Evolutionary conservation across 2,888 invertebrate species (phyloP).

Genomic region (Sisyra nigra): DNA sequence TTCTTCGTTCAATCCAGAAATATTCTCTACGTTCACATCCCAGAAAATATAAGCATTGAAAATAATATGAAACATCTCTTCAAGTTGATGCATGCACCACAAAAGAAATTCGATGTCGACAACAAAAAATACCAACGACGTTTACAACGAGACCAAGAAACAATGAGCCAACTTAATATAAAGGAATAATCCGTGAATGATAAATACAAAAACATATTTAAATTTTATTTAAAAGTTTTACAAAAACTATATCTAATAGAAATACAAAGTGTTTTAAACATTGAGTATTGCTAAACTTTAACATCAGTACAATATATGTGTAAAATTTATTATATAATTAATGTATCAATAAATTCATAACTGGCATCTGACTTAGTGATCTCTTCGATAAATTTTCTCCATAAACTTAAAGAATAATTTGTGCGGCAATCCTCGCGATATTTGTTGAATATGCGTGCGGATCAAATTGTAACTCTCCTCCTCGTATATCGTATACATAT

Average conservation of each 20-base stretch:
- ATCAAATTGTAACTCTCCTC: slow-evolving; percentile 70
- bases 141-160: no score
- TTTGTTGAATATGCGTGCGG: slow-evolving; percentile 69
- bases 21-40: slow-evolving; percentile 52
- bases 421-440: slow-evolving; percentile 65
- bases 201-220: no score
- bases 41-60: slow-evolving; percentile 22
- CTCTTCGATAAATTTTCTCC: slow-evolving; percentile 63
- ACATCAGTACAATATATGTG: not conserved
- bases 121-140: no score
- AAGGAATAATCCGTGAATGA: no score
- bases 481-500: slow-evolving; percentile 65
- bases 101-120: no score
- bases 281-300: not conserved
- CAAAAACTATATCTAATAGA: not conserved
- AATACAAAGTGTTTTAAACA: not conserved
- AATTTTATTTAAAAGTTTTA: not conserved
- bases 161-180: no score
- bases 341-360: not conserved
- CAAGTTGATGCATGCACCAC: slow-evolving; percentile 8
- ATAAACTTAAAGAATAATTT: slow-evolving; percentile 68
- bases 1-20: slow-evolving; percentile 47
- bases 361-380: slow-evolving; percentile 29
- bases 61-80: slow-evolving; percentile 9
- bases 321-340: not conserved